phyloP scores from a whole-genome alignment of 2,888 invertebrate species.

The Ochropacha duplaris region DNA sequence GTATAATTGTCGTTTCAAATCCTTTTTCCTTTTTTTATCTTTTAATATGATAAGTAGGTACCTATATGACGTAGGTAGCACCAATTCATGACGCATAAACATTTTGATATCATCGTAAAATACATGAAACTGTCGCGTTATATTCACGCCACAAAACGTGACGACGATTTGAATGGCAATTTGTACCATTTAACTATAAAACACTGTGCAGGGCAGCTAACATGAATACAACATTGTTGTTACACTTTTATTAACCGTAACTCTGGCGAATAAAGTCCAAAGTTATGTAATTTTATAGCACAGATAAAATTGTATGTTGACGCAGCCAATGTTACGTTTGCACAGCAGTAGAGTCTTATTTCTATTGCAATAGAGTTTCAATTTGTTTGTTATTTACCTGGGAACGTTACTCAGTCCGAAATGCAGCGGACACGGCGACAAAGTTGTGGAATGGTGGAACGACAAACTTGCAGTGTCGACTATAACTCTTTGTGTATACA shows the following conservation, averaged over 20 bases:
- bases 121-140: conserved; percentile 35
- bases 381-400: conserved; percentile 19
- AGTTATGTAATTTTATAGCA: conserved; percentile 29
- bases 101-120: conserved; percentile 47
- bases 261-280: conserved; percentile 24
- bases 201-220: conserved; percentile 25
- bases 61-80: too few species aligned
- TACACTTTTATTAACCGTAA: conserved; percentile 27
- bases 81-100: conserved; percentile 40
- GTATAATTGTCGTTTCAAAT: too few species aligned
- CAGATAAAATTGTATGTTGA: conserved; percentile 30
- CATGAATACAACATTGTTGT: conserved; percentile 34
- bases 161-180: conserved; percentile 61
- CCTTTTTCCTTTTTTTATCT: too few species aligned
- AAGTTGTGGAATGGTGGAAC: conserved; percentile 52
- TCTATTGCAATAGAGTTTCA: conserved; percentile 19
- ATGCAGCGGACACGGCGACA: conserved; percentile 49
- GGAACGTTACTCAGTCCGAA: conserved; percentile 32
- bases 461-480: conserved; percentile 58
- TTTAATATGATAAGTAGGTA: too few species aligned
- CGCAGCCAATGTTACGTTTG: conserved; percentile 16
- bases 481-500: conserved; percentile 49
- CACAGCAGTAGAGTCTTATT: conserved; percentile 15
- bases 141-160: conserved; percentile 49
- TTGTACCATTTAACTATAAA: conserved; percentile 55